Conservation (phyloP, 1,140 invertebrate species). For the Thaumetopoea pityocampa region DNA sequence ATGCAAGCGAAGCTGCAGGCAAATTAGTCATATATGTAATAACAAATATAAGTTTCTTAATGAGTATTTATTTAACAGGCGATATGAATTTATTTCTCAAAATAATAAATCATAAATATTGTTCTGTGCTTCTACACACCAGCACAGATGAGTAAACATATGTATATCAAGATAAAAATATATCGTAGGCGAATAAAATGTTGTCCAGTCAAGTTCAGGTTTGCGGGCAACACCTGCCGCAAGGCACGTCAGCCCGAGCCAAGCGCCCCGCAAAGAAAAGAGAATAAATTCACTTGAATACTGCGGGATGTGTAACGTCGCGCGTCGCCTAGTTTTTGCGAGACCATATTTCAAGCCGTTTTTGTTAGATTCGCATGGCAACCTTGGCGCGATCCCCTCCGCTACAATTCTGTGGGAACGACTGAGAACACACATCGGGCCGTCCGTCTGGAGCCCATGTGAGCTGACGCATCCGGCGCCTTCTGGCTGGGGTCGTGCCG, state of each 20-base stretch:
- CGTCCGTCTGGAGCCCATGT: conserved; percentile 60
- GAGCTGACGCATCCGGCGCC: conserved; percentile 56
- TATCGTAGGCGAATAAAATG: conserved; percentile 35
- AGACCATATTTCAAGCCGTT: conserved; percentile 30
- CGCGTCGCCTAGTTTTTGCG: conserved; percentile 40
- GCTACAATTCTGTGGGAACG: conserved; percentile 60
- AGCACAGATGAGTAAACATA: conserved; percentile 9
- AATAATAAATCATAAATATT: too few species aligned
- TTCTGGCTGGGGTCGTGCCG: conserved; percentile 21
- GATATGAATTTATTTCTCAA: too few species aligned
- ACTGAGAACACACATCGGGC: conserved; percentile 42
- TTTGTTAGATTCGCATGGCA: conserved; percentile 58
- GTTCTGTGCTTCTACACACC: too few species aligned
- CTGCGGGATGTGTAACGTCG: conserved; percentile 32
- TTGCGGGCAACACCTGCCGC: conserved; percentile 41
- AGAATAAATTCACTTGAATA: conserved; percentile 38
- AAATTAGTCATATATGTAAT: too few species aligned
- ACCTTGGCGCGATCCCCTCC: conserved; percentile 56
- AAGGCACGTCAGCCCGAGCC: conserved; percentile 23
- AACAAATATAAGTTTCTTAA: too few species aligned
- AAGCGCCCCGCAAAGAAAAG: conserved; percentile 22
- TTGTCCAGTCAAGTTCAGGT: conserved; percentile 46
- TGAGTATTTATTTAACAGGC: too few species aligned
- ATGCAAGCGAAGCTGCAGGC: too few species aligned
- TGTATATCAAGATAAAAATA: conserved; percentile 15